Conservation (phyloP, 2,797 vertebrate genomes). For the Manis javanica region DNA sequence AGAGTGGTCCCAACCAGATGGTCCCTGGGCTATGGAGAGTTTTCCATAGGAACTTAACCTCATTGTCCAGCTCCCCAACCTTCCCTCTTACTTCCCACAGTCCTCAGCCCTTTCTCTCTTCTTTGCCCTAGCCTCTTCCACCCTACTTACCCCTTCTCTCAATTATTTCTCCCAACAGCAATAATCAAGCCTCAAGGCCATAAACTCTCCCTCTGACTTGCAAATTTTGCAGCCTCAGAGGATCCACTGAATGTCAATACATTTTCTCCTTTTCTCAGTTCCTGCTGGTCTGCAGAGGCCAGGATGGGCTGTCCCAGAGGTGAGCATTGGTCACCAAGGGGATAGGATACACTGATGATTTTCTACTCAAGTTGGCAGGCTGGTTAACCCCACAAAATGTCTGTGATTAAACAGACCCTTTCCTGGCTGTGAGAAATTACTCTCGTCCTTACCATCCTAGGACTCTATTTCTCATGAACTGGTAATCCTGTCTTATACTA, state of each 20-base stretch:
- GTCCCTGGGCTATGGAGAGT: not conserved
- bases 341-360: not conserved
- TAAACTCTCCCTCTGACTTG: not conserved
- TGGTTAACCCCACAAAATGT: not conserved
- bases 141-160: not conserved
- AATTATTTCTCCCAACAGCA: not conserved
- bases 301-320: not conserved
- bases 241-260: not conserved
- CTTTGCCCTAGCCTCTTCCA: not conserved
- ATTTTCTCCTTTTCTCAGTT: constrained; percentile 49
- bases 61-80: not conserved
- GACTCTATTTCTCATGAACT: not conserved
- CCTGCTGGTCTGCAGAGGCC: not conserved
- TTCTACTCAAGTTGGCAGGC: not conserved
- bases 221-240: constrained; percentile 11
- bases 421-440: constrained; percentile 24
- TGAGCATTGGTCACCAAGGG: not conserved
- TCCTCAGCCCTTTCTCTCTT: not conserved
- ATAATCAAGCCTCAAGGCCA: not conserved
- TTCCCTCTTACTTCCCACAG: not conserved
- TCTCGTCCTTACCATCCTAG: not conserved
- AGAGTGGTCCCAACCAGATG: not conserved
- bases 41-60: not conserved
- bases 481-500: not conserved
- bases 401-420: constrained; percentile 8